Conservation (phyloP, 1,140 invertebrate species). For the Drosophila dunni region DNA sequence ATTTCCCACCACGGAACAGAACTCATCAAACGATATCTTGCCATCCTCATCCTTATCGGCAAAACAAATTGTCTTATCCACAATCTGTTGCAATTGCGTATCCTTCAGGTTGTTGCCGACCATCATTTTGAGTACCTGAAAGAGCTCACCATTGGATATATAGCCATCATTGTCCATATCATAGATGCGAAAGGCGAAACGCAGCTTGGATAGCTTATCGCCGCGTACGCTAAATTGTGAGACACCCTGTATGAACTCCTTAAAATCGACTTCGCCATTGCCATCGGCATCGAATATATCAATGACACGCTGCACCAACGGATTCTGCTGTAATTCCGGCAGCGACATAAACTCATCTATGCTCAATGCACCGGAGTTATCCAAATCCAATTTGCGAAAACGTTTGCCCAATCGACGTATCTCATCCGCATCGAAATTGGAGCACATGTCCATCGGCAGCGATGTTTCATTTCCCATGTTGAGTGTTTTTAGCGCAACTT, state of each 20-base stretch:
- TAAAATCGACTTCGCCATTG: constrained; percentile 95
- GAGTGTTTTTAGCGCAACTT: neutral
- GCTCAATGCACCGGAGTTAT: constrained; percentile 98
- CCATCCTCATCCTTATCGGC: constrained; percentile 98
- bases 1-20: constrained; percentile 97
- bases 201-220: constrained; percentile 98
- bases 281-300: constrained; percentile 99
- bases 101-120: constrained; percentile 98
- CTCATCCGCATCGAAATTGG: constrained; percentile 99
- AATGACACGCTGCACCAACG: constrained; percentile 98
- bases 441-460: constrained; percentile 99
- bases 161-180: constrained; percentile 99
- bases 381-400: constrained; percentile 98
- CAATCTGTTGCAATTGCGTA: constrained; percentile 97
- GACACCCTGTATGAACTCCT: constrained; percentile 99
- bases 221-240: constrained; percentile 99
- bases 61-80: constrained; percentile 98
- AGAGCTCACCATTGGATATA: constrained; percentile 99
- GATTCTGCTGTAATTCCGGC: constrained; percentile 99
- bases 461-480: constrained; percentile 97
- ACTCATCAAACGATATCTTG: constrained; percentile 98
- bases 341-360: constrained; percentile 99
- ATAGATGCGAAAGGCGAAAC: constrained; percentile 99
- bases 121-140: constrained; percentile 99
- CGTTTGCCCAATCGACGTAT: constrained; percentile 98